Conservation (phyloP, 2,888 invertebrate species). For the Leptothorax acervorum region DNA sequence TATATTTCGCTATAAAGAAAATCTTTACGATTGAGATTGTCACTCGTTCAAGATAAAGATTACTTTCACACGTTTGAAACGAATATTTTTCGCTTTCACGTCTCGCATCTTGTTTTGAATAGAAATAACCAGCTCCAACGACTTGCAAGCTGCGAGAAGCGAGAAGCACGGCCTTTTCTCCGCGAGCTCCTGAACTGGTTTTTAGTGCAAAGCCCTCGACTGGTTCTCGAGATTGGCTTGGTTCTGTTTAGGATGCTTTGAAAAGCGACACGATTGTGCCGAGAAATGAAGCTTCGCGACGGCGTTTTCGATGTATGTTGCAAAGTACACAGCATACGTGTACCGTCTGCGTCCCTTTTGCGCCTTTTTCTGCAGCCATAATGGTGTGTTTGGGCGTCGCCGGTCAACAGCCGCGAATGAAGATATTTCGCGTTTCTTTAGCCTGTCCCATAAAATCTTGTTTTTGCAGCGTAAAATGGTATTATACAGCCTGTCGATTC, state of each 20-base stretch:
- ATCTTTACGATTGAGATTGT: not conserved
- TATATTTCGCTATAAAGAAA: not conserved
- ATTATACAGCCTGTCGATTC: not conserved
- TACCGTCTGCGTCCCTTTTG: not conserved
- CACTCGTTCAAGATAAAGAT: not conserved
- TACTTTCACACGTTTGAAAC: constrained; percentile 1
- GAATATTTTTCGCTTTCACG: constrained; percentile 4
- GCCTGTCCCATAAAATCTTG: not conserved
- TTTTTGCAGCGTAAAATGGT: not conserved
- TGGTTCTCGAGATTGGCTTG: constrained; percentile 43
- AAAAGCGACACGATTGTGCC: constrained; percentile 60
- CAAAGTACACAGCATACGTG: constrained; percentile 16
- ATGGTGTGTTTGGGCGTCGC: constrained; percentile 54
- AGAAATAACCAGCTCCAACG: not conserved
- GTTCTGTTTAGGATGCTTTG: constrained; percentile 45
- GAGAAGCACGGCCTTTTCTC: constrained; percentile 40
- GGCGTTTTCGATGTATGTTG: constrained; percentile 46
- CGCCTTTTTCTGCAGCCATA: constrained; percentile 20
- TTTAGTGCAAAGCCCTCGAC: constrained; percentile 41
- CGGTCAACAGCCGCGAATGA: constrained; percentile 57
- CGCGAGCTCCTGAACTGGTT: constrained; percentile 41
- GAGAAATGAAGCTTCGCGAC: constrained; percentile 66
- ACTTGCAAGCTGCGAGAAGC: constrained; percentile 19
- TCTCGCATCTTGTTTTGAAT: constrained; percentile 9
- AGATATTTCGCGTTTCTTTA: constrained; percentile 8